These are phyloP conservation scores for Phalacrocorax brasilianus DNA, from an alignment of 2,113 vertebrate genomes.

Conservation along the genomic window DNA sequence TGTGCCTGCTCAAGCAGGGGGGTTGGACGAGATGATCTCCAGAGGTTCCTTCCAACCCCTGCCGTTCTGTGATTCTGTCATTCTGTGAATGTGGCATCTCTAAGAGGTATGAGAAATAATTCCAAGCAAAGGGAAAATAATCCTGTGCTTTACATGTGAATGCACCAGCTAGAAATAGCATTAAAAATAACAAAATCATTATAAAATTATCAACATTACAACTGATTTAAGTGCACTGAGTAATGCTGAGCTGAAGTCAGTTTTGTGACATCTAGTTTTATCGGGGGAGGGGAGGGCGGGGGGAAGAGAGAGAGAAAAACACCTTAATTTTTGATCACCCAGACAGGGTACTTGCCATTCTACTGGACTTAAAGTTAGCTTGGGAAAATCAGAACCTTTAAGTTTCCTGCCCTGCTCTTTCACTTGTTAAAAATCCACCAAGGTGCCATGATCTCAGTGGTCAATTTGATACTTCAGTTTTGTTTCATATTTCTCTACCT, in stretches of 20 bases:
- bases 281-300: accelerated
- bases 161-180: neutral
- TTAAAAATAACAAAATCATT: neutral
- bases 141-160: neutral
- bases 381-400: neutral
- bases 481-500: neutral
- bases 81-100: neutral
- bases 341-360: neutral
- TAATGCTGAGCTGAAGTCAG: neutral
- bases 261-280: neutral
- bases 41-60: too few relatives aligned
- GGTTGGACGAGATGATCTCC: too few relatives aligned
- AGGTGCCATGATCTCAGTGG: neutral
- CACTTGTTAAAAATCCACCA: neutral
- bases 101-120: neutral
- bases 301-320: neutral
- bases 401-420: neutral
- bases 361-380: neutral
- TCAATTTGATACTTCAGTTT: neutral
- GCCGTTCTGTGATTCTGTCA: too few relatives aligned
- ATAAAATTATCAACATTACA: neutral
- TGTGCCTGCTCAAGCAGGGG: too few relatives aligned
- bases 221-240: neutral
- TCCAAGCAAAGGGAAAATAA: neutral
- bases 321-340: neutral